Percentiles rank a stretch among this genome's conserved stretches.
Conservation (phyloP, 2,113 vertebrate species). For the Perca fluviatilis region DNA sequence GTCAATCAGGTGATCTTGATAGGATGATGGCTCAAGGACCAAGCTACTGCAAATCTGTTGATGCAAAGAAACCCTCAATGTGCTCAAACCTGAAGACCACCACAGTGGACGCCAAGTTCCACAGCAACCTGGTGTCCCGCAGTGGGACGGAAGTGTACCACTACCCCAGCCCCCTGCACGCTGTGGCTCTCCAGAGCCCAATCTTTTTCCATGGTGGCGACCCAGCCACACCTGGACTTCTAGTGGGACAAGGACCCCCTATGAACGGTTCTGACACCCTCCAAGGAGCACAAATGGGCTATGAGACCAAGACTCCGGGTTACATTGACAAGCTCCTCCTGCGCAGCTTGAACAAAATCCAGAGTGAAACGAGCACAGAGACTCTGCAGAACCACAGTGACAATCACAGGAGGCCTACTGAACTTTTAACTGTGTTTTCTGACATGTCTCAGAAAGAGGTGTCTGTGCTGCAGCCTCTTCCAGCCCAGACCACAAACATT, state of each 20-base stretch:
- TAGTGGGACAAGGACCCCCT: constrained; percentile 46
- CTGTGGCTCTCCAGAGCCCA: constrained; percentile 94
- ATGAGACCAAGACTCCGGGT: constrained; percentile 78
- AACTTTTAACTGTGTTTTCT: constrained; percentile 43
- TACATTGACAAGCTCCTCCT: constrained; percentile 89
- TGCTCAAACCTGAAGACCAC: constrained; percentile 68
- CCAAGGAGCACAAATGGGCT: constrained; percentile 43
- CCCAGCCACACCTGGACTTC: constrained; percentile 21
- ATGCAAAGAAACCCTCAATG: constrained; percentile 68
- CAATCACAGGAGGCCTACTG: constrained; percentile 40
- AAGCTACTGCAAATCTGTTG: constrained; percentile 76
- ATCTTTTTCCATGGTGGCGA: constrained; percentile 86
- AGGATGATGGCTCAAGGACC: constrained; percentile 73
- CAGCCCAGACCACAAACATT: constrained; percentile 47
- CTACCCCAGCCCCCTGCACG: constrained; percentile 96
- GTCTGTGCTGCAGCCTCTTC: constrained; percentile 37
- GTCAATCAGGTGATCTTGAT: constrained; percentile 91
- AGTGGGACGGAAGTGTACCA: constrained; percentile 90
- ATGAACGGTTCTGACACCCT: constrained; percentile 36
- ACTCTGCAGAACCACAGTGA: constrained; percentile 41
- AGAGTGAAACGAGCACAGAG: constrained; percentile 55
- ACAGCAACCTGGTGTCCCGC: constrained; percentile 88
- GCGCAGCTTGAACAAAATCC: constrained; percentile 81
- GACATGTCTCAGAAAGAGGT: constrained; percentile 64
- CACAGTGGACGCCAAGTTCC: constrained; percentile 87